Evolutionary conservation across 2,888 invertebrate species (phyloP).

Genomic region (Bedellia somnulentella): DNA sequence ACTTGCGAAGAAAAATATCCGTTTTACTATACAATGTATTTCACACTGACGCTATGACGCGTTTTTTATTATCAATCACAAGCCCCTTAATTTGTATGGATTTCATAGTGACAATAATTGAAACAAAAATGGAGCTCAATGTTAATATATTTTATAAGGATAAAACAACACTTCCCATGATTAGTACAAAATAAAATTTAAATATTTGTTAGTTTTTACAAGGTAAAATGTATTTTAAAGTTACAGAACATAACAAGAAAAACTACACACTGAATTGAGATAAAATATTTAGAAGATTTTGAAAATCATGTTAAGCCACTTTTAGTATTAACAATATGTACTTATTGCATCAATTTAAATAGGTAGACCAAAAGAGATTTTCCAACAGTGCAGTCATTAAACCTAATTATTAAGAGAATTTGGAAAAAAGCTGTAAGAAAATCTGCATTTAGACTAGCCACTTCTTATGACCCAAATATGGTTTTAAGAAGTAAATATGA

Average conservation of each 20-base stretch:
- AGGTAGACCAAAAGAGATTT: constrained; percentile 62
- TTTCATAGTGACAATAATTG: not conserved
- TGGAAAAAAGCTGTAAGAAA: constrained; percentile 62
- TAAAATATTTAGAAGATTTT: constrained; percentile 57
- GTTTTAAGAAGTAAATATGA: constrained; percentile 53
- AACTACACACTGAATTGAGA: constrained; percentile 61
- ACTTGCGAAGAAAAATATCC: too few species aligned
- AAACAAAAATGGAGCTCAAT: constrained; percentile 41
- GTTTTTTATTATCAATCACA: too few species aligned
- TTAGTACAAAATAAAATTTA: constrained; percentile 64
- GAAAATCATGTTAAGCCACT: constrained; percentile 59
- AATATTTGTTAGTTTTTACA: constrained; percentile 61
- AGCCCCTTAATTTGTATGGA: too few species aligned
- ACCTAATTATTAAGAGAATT: constrained; percentile 54
- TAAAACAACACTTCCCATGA: constrained; percentile 63
- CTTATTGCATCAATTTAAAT: constrained; percentile 53
- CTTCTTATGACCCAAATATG: constrained; percentile 60
- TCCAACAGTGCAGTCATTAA: constrained; percentile 59
- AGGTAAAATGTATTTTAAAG: constrained; percentile 58
- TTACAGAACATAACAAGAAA: constrained; percentile 61
- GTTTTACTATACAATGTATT: too few species aligned
- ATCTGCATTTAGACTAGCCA: constrained; percentile 60
- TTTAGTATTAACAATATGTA: constrained; percentile 58
- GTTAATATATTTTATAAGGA: constrained; percentile 63
- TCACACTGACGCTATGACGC: too few species aligned